Percentiles rank a stretch among this genome's conserved stretches.
phyloP scores from a whole-genome alignment of 2,888 invertebrate genomes.

The Thalpophila matura region DNA sequence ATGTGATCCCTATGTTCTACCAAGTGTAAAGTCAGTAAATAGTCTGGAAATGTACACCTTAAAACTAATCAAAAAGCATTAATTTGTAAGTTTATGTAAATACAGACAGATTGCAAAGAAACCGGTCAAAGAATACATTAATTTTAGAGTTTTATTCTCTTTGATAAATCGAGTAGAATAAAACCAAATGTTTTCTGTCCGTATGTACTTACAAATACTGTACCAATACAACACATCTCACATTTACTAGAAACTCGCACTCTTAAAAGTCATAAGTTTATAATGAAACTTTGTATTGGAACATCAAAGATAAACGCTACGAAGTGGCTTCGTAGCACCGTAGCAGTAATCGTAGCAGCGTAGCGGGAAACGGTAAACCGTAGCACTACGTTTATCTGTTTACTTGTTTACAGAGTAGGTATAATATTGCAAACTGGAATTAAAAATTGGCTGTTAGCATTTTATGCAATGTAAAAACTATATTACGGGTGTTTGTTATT shows the following conservation, averaged over 20 bases:
- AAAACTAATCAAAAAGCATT: neutral
- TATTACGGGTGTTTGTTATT: too few species aligned
- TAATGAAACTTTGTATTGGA: neutral
- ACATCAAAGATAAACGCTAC: conserved; percentile 26
- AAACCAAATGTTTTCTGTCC: too few species aligned
- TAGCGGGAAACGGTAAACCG: conserved; percentile 31
- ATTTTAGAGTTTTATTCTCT: too few species aligned
- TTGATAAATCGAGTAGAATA: too few species aligned
- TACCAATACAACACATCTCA: neutral
- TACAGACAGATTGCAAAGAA: conserved; percentile 11
- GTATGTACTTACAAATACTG: neutral
- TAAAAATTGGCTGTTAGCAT: neutral
- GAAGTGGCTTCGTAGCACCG: conserved; percentile 40
- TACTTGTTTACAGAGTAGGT: conserved; percentile 10
- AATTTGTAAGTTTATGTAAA: neutral
- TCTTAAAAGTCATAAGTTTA: neutral
- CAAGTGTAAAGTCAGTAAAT: too few species aligned
- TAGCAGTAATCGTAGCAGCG: conserved; percentile 38
- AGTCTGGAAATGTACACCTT: neutral
- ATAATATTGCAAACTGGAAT: conserved; percentile 1
- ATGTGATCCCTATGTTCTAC: too few species aligned
- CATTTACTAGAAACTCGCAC: neutral
- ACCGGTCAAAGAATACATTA: neutral
- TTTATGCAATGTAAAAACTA: neutral
- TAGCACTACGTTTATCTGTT: conserved; percentile 17